These are phyloP conservation scores for Sebastes cheni DNA, from an alignment of 2,797 vertebrate species.

Conservation along the genomic window DNA sequence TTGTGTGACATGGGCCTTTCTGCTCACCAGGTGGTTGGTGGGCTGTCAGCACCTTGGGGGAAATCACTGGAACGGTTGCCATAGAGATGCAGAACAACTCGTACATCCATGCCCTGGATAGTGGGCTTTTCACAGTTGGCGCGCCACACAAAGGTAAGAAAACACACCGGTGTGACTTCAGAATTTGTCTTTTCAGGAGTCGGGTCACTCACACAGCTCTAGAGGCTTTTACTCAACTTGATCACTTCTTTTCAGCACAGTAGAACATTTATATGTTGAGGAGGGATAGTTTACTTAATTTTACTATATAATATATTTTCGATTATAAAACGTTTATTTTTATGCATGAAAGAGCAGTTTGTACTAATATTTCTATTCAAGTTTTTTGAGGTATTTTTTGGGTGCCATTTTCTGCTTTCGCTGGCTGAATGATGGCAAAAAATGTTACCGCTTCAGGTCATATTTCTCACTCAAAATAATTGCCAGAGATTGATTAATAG, in stretches of 20 bases:
- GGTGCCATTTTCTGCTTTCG: background rate
- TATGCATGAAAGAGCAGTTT: background rate
- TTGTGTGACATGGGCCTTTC: slow-evolving; percentile 3
- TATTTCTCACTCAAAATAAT: background rate
- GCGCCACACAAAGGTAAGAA: slow-evolving; percentile 90
- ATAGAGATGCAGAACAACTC: slow-evolving; percentile 95
- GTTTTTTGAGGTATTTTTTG: background rate
- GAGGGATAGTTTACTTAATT: background rate
- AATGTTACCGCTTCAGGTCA: background rate
- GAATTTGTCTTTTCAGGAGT: background rate
- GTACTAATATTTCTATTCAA: background rate
- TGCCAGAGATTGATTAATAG: background rate
- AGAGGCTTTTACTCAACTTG: background rate
- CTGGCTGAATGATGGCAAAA: background rate
- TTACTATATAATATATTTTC: background rate
- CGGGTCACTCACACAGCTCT: background rate
- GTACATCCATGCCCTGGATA: slow-evolving; percentile 93
- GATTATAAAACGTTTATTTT: background rate
- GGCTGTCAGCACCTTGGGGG: slow-evolving; percentile 86
- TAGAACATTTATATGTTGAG: background rate
- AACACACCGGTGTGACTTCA: background rate
- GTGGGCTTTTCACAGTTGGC: slow-evolving; percentile 94
- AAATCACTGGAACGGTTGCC: slow-evolving; percentile 91
- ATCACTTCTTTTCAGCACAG: background rate
- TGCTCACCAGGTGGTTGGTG: slow-evolving; percentile 91